phyloP scores from a whole-genome alignment of 2,797 vertebrate genomes.

The Alcedo atthis region DNA sequence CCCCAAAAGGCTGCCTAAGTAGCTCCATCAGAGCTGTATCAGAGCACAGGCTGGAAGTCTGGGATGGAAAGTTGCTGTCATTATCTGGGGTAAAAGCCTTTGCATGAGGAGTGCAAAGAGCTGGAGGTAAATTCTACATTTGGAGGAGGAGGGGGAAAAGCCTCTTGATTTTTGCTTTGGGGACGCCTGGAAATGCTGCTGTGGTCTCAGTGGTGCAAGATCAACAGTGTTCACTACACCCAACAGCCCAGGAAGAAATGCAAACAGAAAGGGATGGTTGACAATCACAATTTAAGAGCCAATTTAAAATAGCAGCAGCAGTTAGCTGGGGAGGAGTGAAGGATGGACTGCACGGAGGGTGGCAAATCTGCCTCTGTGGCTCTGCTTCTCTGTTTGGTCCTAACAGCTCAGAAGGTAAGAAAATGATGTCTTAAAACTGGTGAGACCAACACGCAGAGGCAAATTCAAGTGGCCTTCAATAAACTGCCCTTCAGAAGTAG shows the following conservation, averaged over 20 bases:
- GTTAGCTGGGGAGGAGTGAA: neutral
- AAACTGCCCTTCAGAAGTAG: neutral
- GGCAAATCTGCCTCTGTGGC: neutral
- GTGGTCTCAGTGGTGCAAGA: neutral
- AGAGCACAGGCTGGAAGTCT: fast-evolving
- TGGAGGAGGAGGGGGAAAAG: fast-evolving
- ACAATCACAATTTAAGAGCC: neutral
- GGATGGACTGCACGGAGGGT: neutral
- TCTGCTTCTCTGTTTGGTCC: neutral
- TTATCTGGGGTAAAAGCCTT: neutral
- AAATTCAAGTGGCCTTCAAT: neutral
- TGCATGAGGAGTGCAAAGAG: neutral
- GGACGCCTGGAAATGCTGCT: neutral
- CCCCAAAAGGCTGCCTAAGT: neutral
- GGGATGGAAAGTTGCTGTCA: neutral
- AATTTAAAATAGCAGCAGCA: neutral
- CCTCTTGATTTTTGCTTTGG: neutral
- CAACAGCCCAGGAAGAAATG: neutral
- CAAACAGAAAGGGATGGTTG: neutral
- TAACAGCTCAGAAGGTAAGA: slow-evolving; percentile 1
- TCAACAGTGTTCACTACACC: neutral
- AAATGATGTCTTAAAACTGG: neutral
- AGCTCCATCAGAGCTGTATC: neutral
- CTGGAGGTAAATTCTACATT: neutral
- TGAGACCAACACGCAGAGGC: neutral